These are phyloP conservation scores for Nothobranchius kuhntae DNA, from an alignment of 2,113 vertebrate species.

Conservation along the genomic window DNA sequence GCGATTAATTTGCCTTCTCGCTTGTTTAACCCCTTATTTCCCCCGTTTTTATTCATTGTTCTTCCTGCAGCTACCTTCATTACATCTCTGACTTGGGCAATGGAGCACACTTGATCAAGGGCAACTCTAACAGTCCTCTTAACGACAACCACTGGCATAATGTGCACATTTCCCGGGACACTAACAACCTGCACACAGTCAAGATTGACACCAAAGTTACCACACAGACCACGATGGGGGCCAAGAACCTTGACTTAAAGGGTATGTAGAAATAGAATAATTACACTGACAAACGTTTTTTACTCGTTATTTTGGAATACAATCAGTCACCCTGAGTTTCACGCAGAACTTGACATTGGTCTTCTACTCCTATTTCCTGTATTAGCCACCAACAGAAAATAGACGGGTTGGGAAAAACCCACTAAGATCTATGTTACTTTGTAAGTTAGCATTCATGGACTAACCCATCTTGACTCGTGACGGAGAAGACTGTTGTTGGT, in stretches of 20 bases:
- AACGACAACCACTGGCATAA: conserved; percentile 99
- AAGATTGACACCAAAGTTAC: conserved; percentile 99
- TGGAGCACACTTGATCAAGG: conserved; percentile 97
- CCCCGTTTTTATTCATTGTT: conserved; percentile 13
- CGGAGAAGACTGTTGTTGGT: too few species aligned
- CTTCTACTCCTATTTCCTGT: too few species aligned
- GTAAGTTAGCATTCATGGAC: too few species aligned
- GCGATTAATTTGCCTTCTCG: conserved; percentile 29
- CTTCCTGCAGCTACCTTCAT: conserved; percentile 88
- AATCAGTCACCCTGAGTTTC: too few species aligned
- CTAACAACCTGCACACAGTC: conserved; percentile 96
- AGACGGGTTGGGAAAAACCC: too few species aligned
- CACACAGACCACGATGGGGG: conserved; percentile 95
- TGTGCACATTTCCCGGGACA: conserved; percentile 97
- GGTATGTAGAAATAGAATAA: conserved; percentile 75
- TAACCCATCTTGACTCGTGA: too few species aligned
- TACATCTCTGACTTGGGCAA: conserved; percentile 98
- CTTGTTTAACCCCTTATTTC: conserved; percentile 8
- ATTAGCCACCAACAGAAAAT: too few species aligned
- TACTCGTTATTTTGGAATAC: too few species aligned
- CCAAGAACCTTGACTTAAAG: conserved; percentile 97
- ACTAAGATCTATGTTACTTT: too few species aligned
- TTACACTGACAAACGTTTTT: too few species aligned
- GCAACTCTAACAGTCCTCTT: conserved; percentile 97
- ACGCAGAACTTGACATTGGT: too few species aligned